Conservation (phyloP, 37 sponge, comb jelly and placozoan genomes). For the Corticium candelabrum region DNA sequence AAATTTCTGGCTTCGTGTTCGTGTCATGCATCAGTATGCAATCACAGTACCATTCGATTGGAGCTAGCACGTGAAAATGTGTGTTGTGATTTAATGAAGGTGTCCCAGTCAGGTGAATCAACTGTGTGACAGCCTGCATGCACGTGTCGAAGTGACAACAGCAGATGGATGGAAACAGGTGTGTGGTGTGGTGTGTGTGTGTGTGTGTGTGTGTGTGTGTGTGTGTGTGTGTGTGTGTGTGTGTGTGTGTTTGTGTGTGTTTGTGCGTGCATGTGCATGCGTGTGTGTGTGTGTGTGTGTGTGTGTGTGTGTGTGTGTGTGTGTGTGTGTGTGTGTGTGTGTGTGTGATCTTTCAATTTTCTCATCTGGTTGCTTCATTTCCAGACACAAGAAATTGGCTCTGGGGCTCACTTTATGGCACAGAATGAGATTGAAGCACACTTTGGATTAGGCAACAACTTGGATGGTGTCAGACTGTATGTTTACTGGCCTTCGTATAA, state of each 20-base stretch:
- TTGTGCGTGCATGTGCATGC: too few relatives aligned
- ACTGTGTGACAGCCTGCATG: not conserved
- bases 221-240: too few relatives aligned
- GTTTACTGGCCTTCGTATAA: not conserved
- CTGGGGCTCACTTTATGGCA: conserved; percentile 11
- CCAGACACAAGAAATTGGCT: conserved; percentile 9
- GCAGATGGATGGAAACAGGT: conserved; percentile 7
- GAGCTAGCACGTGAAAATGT: not conserved
- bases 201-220: conserved; percentile 2
- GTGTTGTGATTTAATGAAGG: not conserved
- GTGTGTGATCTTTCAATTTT: not conserved
- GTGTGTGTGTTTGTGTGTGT: too few relatives aligned
- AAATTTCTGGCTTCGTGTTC: not conserved
- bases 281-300: conserved; percentile 5
- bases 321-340: not conserved
- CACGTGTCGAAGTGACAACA: conserved; percentile 1
- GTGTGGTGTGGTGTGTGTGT: not conserved
- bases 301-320: conserved; percentile 2
- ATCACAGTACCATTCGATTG: not conserved
- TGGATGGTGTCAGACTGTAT: not conserved
- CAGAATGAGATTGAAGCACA: conserved; percentile 5
- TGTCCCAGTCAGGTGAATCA: not conserved
- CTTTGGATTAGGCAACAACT: not conserved
- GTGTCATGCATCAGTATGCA: not conserved
- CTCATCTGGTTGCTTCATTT: not conserved